These are phyloP conservation scores for Caenorhabditis macrosperma DNA, from an alignment of 2,888 invertebrate genomes.

Conservation along the genomic window DNA sequence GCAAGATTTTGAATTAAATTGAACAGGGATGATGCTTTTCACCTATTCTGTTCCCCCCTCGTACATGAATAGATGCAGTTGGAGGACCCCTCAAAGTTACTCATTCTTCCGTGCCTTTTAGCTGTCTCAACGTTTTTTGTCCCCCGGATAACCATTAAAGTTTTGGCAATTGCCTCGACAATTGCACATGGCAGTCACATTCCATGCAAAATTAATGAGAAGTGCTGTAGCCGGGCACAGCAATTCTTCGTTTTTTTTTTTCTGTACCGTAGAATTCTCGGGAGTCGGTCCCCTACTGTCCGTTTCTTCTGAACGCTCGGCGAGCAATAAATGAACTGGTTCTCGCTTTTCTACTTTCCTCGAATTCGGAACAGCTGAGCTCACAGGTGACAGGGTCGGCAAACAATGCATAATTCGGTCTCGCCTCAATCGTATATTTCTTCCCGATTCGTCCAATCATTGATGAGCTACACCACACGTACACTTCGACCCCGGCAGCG, in stretches of 20 bases:
- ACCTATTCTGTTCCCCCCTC: no score
- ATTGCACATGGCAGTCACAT: neutral
- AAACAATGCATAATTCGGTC: conserved; percentile 32
- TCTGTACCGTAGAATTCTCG: no score
- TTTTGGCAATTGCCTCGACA: conserved; percentile 1
- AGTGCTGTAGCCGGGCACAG: neutral
- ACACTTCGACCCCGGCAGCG: conserved; percentile 4
- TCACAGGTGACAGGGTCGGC: conserved; percentile 19
- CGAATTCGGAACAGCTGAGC: conserved; percentile 29
- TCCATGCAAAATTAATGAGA: conserved; percentile 44
- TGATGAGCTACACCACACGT: conserved; percentile 37
- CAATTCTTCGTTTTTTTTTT: neutral
- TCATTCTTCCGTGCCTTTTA: neutral
- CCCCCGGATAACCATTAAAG: conserved; percentile 35
- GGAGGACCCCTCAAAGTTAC: no score
- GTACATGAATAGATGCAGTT: no score
- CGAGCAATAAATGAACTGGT: neutral
- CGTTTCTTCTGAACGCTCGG: no score
- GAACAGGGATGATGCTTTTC: no score
- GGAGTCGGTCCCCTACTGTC: no score
- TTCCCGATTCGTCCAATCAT: conserved; percentile 5
- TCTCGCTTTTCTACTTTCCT: neutral
- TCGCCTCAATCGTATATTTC: neutral
- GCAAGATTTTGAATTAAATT: no score
- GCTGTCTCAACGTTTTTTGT: conserved; percentile 2